Conservation (phyloP, 2,113 vertebrate genomes). For the Haliaeetus leucogaster region DNA sequence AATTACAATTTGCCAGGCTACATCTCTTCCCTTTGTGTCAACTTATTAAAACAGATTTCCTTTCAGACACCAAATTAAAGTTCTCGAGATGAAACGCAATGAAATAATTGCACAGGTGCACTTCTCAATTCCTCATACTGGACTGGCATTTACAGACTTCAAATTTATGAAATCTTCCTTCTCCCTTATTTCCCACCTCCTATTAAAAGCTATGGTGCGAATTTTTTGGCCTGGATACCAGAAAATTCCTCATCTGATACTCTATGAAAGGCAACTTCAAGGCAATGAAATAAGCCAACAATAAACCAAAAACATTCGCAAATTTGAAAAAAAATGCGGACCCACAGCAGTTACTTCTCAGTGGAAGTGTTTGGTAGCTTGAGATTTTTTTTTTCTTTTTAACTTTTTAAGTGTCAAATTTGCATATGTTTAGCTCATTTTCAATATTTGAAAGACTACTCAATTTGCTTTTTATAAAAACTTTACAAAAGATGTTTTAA, state of each 20-base stretch:
- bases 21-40: background rate
- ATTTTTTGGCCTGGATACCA: constrained; percentile 6
- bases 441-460: constrained; percentile 57
- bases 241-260: constrained; percentile 1
- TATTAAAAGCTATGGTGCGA: constrained; percentile 32
- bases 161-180: background rate
- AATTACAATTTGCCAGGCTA: background rate
- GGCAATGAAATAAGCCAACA: background rate
- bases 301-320: background rate
- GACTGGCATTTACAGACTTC: background rate
- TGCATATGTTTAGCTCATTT: constrained; percentile 17
- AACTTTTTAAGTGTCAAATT: background rate
- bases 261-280: constrained; percentile 19
- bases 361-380: constrained; percentile 10
- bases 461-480: constrained; percentile 73
- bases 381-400: constrained; percentile 2
- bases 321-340: background rate
- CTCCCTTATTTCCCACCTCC: background rate
- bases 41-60: background rate
- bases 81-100: background rate
- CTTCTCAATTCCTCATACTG: background rate
- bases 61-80: background rate
- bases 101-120: background rate
- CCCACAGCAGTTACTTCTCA: constrained; percentile 29
- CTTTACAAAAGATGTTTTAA: constrained; percentile 77